Conservation (phyloP, 2,888 invertebrate genomes). For the Dusona sp. region DNA sequence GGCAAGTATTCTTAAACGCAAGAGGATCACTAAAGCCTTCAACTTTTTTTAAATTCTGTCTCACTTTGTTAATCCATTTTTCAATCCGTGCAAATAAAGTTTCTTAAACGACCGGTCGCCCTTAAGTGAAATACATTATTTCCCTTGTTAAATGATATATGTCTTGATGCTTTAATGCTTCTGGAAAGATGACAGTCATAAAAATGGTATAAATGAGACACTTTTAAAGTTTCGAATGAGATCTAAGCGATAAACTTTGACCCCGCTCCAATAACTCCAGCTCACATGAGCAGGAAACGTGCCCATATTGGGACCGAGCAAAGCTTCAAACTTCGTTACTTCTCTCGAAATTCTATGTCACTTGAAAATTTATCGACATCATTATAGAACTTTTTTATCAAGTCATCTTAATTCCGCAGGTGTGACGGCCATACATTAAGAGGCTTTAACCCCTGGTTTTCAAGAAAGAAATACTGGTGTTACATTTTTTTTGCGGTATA, state of each 20-base stretch:
- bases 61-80: background rate
- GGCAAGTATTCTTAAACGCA: conserved; percentile 69
- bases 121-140: conserved; percentile 9
- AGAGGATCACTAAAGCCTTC: conserved; percentile 65
- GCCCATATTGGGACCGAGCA: conserved; percentile 11
- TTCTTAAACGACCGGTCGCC: background rate
- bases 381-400: conserved; percentile 11
- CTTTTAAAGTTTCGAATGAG: background rate
- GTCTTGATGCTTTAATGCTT: background rate
- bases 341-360: conserved; percentile 3
- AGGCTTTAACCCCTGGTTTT: background rate
- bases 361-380: conserved; percentile 28
- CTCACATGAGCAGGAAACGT: conserved; percentile 2
- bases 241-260: conserved; percentile 5
- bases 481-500: background rate
- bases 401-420: background rate
- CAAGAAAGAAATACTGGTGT: background rate
- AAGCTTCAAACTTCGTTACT: conserved; percentile 1
- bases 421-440: background rate
- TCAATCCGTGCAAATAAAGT: background rate
- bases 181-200: background rate
- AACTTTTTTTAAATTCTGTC: conserved; percentile 38
- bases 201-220: background rate
- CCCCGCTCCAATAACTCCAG: conserved; percentile 12
- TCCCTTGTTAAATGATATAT: background rate